Evolutionary conservation across 2,113 vertebrate species (phyloP), one percentile per base, ranked within the genome.

Genomic region (Cololabis saira): DNA sequence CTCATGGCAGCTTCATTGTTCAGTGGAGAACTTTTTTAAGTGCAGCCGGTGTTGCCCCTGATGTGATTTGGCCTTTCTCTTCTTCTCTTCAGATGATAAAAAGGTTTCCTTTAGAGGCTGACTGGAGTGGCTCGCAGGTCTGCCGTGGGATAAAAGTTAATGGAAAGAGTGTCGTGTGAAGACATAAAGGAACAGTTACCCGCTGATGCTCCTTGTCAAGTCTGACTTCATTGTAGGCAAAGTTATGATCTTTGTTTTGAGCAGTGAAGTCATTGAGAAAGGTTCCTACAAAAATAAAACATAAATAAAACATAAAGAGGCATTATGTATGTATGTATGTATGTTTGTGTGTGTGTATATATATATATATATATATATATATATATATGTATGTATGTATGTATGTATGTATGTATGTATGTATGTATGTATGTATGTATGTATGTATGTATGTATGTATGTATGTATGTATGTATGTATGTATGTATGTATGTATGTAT

Each of bases 61-160:
- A 92, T 92, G 87, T 78, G 84, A 92, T 92, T 93, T 90, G 78
- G 85, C 73, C 68, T 77, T 82, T 71, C 82, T 72, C 77, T 19
- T 81, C 81, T 73, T 84, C 81, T 86, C 74, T 86, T 87, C 80
- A 71, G 84, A 84, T 89, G 84, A 88, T 90, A 82, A 89, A 87
- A 86, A 67, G 63, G 75, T 80, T 75, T 69, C 60, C 64, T 82
- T 70, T 27, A 43, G 63, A 56, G 70, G 66, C 54, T 50, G 71
- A 55, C 74, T 70, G 59, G 44, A 59, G 57, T 57, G 69, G 58
- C 63, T 81, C 70, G 67, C 8, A 57, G 65, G 76, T 53, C 75
- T 69, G 78, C 71, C 64, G 76, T 76, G 73, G 65, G 74, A 75
- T 59, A 54, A 54, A 79, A 65, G 75, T 81, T 70, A 71, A 48